Evolutionary conservation across 2,113 vertebrate species (phyloP).

Genomic region (Acinonyx jubatus): DNA sequence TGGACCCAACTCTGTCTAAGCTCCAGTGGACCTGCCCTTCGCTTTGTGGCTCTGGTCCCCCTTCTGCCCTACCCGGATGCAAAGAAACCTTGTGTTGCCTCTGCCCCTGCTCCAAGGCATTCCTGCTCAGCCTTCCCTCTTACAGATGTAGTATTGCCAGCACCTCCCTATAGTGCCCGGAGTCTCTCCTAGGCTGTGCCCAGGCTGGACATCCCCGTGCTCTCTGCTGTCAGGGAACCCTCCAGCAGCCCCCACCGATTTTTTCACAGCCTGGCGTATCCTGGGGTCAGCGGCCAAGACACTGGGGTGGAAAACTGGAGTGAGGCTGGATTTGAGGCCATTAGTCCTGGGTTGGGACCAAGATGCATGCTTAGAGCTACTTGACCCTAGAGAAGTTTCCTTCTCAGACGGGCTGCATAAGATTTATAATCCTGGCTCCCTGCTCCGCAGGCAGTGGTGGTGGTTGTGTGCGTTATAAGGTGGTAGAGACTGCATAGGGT

Average conservation of each 20-base stretch:
- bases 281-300: neutral
- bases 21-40: accelerated
- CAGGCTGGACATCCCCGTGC: neutral
- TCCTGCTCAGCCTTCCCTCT: neutral
- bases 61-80: neutral
- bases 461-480: too few species aligned
- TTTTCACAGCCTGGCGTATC: neutral
- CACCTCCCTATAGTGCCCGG: accelerated
- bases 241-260: neutral
- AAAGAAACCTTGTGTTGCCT: neutral
- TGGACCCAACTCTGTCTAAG: neutral
- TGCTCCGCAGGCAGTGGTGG: neutral
- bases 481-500: neutral
- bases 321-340: neutral
- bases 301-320: neutral
- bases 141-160: neutral
- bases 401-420: neutral
- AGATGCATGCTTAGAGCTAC: neutral
- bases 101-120: too few species aligned
- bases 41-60: accelerated
- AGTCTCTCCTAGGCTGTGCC: neutral
- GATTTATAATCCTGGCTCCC: neutral
- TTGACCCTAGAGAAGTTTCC: neutral
- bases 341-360: neutral
- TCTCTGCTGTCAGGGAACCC: neutral